phyloP scores from a whole-genome alignment of 2,113 vertebrate species.

The Scatophagus argus region DNA sequence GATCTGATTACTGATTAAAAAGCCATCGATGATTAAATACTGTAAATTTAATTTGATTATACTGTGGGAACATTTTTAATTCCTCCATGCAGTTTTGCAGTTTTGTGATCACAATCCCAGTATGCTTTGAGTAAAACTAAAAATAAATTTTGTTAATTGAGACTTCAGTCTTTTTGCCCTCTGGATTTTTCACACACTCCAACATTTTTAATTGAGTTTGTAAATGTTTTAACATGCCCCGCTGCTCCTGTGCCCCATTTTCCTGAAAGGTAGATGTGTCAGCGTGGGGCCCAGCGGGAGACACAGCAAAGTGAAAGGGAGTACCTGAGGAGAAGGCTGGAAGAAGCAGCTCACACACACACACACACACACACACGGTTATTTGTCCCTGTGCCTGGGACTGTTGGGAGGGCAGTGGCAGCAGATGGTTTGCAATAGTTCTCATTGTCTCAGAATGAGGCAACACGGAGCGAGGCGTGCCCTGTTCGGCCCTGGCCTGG shows the following conservation, averaged over 20 bases:
- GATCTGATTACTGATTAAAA: neutral
- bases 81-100: too few relatives aligned
- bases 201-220: slow-evolving; percentile 54
- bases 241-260: slow-evolving; percentile 45
- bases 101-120: too few relatives aligned
- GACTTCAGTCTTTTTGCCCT: neutral
- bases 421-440: slow-evolving; percentile 64
- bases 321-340: slow-evolving; percentile 18
- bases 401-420: slow-evolving; percentile 45
- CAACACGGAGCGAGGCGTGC: slow-evolving; percentile 46
- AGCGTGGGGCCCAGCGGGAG: slow-evolving; percentile 49
- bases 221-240: slow-evolving; percentile 50
- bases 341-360: slow-evolving; percentile 15
- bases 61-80: too few relatives aligned
- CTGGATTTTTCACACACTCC: slow-evolving; percentile 26
- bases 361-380: slow-evolving; percentile 28
- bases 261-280: slow-evolving; percentile 56
- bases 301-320: slow-evolving; percentile 37
- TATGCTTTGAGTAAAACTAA: neutral
- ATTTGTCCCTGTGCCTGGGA: slow-evolving; percentile 36
- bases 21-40: neutral
- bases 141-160: neutral
- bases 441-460: slow-evolving; percentile 58
- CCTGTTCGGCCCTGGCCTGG: slow-evolving; percentile 28
- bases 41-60: too few relatives aligned